These are phyloP conservation scores for Dendrolimus kikuchii DNA, from an alignment of 1,140 invertebrate genomes.

Conservation along the genomic window DNA sequence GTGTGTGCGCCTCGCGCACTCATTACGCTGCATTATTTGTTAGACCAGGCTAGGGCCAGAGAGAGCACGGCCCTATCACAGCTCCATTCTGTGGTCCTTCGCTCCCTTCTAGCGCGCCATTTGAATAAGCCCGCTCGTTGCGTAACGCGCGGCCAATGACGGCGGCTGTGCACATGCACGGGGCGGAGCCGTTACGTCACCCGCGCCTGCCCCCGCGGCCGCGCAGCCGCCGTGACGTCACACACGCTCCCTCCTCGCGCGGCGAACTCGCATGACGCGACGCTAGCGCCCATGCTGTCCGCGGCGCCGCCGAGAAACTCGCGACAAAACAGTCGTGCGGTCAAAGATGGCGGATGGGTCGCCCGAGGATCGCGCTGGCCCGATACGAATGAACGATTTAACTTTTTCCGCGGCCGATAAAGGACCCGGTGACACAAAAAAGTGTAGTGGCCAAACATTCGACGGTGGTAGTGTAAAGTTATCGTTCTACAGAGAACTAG, in stretches of 20 bases:
- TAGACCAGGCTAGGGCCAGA: slow-evolving; percentile 59
- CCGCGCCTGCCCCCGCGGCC: slow-evolving; percentile 49
- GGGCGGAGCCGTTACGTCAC: slow-evolving; percentile 68
- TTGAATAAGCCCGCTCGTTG: slow-evolving; percentile 63
- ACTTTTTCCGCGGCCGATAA: slow-evolving; percentile 63
- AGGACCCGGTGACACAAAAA: slow-evolving; percentile 66
- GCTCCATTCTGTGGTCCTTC: slow-evolving; percentile 30
- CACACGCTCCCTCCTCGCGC: slow-evolving; percentile 31
- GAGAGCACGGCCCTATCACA: slow-evolving; percentile 51
- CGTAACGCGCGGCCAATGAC: slow-evolving; percentile 69
- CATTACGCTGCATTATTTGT: slow-evolving; percentile 63
- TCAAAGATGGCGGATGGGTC: slow-evolving; percentile 73
- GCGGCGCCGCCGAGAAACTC: slow-evolving; percentile 48
- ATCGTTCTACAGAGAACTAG: slow-evolving; percentile 58
- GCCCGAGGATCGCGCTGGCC: slow-evolving; percentile 44
- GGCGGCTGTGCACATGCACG: slow-evolving; percentile 59
- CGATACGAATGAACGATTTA: slow-evolving; percentile 57
- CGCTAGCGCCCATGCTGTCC: slow-evolving; percentile 47
- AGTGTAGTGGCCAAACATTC: slow-evolving; percentile 55
- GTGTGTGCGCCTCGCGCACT: slow-evolving; percentile 29
- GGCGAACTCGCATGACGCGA: slow-evolving; percentile 41
- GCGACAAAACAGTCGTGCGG: slow-evolving; percentile 68
- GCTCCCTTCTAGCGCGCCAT: slow-evolving; percentile 57
- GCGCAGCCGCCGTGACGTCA: slow-evolving; percentile 68
- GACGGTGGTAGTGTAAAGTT: slow-evolving; percentile 53